Evolutionary conservation across 2,888 invertebrate genomes (phyloP).

Genomic region (Cheilosia impressa): DNA sequence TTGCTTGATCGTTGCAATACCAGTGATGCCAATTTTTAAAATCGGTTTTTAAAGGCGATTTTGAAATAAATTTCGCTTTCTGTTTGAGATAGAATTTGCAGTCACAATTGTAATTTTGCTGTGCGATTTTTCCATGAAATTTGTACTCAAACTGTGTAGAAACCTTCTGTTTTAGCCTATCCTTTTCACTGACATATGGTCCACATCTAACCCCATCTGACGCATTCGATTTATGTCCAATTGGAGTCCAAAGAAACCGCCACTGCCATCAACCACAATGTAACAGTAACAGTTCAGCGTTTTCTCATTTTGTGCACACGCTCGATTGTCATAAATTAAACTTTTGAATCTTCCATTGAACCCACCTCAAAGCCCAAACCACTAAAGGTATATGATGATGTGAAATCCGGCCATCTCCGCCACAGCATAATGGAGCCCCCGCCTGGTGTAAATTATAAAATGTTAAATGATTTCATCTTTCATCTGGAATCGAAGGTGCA

Average conservation of each 20-base stretch:
- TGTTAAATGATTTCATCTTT: slow-evolving; percentile 82
- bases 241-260: background rate
- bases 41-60: too few relatives aligned
- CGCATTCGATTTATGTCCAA: too few relatives aligned
- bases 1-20: too few relatives aligned
- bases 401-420: slow-evolving; percentile 25
- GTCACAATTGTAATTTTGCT: too few relatives aligned
- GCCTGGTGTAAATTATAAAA: slow-evolving; percentile 68
- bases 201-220: too few relatives aligned
- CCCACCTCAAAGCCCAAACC: background rate
- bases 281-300: slow-evolving; percentile 11
- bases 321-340: slow-evolving; percentile 29
- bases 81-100: too few relatives aligned
- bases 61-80: too few relatives aligned
- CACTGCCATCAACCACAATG: slow-evolving; percentile 5
- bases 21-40: too few relatives aligned
- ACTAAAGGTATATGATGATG: background rate
- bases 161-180: too few relatives aligned
- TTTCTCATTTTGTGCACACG: slow-evolving; percentile 17
- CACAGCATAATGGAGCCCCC: slow-evolving; percentile 25
- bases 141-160: too few relatives aligned
- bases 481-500: slow-evolving; percentile 72
- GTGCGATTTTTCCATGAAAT: too few relatives aligned
- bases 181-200: too few relatives aligned
- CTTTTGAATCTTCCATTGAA: slow-evolving; percentile 9